Conservation (phyloP, 1,140 invertebrate genomes). For the Habropoda laboriosa region DNA sequence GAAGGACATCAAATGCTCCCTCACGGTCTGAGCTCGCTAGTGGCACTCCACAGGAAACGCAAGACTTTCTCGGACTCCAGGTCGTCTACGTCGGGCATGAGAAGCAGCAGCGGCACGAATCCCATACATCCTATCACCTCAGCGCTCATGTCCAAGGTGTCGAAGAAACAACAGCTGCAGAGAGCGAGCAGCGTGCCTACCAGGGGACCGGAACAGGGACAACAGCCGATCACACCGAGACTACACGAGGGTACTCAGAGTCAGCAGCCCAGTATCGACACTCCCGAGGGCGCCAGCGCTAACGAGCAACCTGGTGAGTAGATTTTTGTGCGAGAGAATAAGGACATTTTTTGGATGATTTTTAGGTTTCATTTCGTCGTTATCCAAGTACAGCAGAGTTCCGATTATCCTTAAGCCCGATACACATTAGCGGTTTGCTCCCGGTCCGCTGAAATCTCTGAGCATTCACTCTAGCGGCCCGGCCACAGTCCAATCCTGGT, state of each 20-base stretch:
- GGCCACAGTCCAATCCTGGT: too few species aligned
- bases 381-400: too few species aligned
- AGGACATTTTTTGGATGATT: too few species aligned
- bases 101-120: constrained; percentile 74
- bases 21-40: constrained; percentile 82
- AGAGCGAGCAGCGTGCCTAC: constrained; percentile 85
- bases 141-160: constrained; percentile 62
- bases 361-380: too few species aligned
- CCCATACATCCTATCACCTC: constrained; percentile 64
- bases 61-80: constrained; percentile 91
- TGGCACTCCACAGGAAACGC: constrained; percentile 88
- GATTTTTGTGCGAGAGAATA: too few species aligned
- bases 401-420: too few species aligned
- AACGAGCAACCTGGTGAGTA: constrained; percentile 72
- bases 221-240: constrained; percentile 71
- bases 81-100: constrained; percentile 84
- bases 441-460: too few species aligned
- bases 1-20: constrained; percentile 74
- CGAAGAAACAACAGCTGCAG: constrained; percentile 80
- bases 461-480: too few species aligned
- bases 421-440: too few species aligned
- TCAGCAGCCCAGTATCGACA: constrained; percentile 80
- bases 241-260: constrained; percentile 81
- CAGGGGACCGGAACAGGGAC: constrained; percentile 79
- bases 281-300: constrained; percentile 74